Evolutionary conservation across 1,140 invertebrate genomes (phyloP), one percentile per base, ranked within the genome.

Genomic region (Diploscapter pachys): DNA sequence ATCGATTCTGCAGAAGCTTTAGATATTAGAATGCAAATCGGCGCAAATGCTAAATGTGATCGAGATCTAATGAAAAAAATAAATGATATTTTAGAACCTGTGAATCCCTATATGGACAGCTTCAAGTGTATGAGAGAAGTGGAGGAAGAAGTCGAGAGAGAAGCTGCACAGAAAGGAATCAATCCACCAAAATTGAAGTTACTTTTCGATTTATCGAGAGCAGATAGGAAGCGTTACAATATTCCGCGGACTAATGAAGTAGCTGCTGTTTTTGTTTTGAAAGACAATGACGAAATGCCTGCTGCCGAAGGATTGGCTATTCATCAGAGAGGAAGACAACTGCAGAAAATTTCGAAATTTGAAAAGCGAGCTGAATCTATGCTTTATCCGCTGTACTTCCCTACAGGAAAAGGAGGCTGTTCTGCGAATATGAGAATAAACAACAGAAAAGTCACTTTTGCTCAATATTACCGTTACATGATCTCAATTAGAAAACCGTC

Each of bases 241-340:
- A 31, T 4, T 5, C 64, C 72, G 8, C 48, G n/a, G 63, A n/a
- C 55, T 5, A 50, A 64, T 31, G 72, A 73, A 67, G 64, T 73
- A 3, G 72, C 72, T 11, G 53, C 68, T 1, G 64, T 73, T 8
- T 73, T 49, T 57, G 72, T 73, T n/a, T n/a, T n/a, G 6, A 65
- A 65, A 9, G 63, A 66, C 6, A n/a, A 68, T 13, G 52, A 55
- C 6, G 72, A 66, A 5, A 59, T 68, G 51, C 72, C 72, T 3
- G 62, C n/a, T 8, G 31, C 11, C 50, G 68, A 57, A 55, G n/a
- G 11, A 6, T 6, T 53, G n/a, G 53, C 72, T 5, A 50, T 73
- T 5, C 62, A 73, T 9, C 59, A n/a, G 48, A 71, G 62, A 31
- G 13, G 13, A 64, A 63, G 71, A 68, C 13, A n/a, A 6, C 5